phyloP scores from a whole-genome alignment of 2,113 vertebrate genomes.

The Junco hyemalis region DNA sequence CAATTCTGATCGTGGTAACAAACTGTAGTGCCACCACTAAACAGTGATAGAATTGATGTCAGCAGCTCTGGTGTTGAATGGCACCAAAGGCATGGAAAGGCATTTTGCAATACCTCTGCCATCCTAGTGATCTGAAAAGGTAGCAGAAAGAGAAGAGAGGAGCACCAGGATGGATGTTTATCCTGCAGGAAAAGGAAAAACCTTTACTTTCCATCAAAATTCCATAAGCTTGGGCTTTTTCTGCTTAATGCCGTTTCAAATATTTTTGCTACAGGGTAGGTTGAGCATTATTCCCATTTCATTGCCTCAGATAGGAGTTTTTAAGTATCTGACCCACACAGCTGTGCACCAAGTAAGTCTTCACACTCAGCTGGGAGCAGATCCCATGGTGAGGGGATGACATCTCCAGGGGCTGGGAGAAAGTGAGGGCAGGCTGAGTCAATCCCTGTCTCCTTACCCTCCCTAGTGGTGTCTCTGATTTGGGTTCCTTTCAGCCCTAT shows the following conservation, averaged over 20 bases:
- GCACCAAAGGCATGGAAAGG: neutral
- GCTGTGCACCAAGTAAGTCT: neutral
- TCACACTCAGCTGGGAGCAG: conserved; percentile 58
- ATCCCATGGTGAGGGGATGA: conserved; percentile 50
- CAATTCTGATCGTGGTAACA: neutral
- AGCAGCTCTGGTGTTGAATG: conserved; percentile 6
- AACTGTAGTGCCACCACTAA: neutral
- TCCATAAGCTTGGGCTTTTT: conserved; percentile 56
- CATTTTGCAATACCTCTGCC: neutral
- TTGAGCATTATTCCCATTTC: conserved; percentile 62
- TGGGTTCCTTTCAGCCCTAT: conserved; percentile 68
- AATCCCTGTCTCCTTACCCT: conserved; percentile 46
- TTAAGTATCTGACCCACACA: conserved; percentile 58
- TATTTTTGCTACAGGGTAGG: conserved; percentile 67
- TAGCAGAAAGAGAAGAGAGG: conserved; percentile 31
- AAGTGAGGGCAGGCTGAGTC: conserved; percentile 18
- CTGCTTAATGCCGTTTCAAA: conserved; percentile 68
- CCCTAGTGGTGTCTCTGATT: conserved; percentile 32
- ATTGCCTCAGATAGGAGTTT: conserved; percentile 61
- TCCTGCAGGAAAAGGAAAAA: neutral
- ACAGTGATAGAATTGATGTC: neutral
- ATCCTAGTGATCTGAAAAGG: conserved; percentile 37
- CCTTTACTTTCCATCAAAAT: conserved; percentile 20
- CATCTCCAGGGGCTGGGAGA: conserved; percentile 15
- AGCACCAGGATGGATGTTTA: conserved; percentile 24